Conservation (phyloP, 2,113 vertebrate species). For the Hiodon tergisus region DNA sequence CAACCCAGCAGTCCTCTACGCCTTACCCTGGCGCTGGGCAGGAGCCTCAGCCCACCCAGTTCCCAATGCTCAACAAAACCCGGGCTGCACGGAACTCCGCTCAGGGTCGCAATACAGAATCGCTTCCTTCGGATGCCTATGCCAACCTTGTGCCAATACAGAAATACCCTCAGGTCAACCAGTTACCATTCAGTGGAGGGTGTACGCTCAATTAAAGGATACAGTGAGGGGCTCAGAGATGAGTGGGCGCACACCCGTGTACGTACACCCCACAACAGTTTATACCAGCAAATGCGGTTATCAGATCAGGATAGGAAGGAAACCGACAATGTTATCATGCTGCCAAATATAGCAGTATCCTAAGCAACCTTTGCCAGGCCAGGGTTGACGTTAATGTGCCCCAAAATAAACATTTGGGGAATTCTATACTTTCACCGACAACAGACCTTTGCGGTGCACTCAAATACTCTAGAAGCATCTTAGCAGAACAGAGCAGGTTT, state of each 20-base stretch:
- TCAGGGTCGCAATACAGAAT: no score
- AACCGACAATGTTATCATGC: not conserved
- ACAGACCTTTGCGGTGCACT: not conserved
- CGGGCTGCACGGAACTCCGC: not conserved
- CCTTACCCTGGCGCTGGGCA: no score
- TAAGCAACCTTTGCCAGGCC: not conserved
- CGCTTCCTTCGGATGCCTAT: no score
- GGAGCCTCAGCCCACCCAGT: no score
- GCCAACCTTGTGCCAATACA: no score
- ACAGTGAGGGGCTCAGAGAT: no score
- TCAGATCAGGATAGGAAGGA: conserved; percentile 20
- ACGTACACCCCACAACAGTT: not conserved
- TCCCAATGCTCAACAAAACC: not conserved
- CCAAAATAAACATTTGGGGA: not conserved
- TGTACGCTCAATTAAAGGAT: no score
- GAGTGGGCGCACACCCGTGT: not conserved
- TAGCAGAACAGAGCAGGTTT: no score
- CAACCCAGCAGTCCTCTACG: not conserved
- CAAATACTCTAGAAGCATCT: not conserved
- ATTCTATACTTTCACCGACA: not conserved
- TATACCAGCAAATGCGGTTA: not conserved
- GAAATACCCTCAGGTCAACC: no score
- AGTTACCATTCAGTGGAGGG: no score
- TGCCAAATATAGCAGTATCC: conserved; percentile 7
- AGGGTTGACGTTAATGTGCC: not conserved